These are phyloP conservation scores for Eueremaeus valkanovi DNA, from an alignment of 2,888 invertebrate species.

Conservation along the genomic window DNA sequence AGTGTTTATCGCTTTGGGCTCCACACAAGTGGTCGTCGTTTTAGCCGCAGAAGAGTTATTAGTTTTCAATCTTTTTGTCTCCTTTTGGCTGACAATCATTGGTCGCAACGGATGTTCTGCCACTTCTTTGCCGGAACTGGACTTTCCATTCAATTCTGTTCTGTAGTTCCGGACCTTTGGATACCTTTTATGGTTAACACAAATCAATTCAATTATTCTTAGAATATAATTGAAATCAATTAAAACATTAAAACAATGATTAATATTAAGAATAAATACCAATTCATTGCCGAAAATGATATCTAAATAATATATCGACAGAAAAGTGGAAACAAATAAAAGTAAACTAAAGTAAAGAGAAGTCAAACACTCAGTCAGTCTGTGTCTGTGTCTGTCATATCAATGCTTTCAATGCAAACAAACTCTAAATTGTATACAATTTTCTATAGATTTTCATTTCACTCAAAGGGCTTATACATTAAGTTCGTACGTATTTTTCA, in stretches of 20 bases:
- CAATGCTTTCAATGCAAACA: no score
- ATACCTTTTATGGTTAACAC: neutral
- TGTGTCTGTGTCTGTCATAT: no score
- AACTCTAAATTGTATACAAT: no score
- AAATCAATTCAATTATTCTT: neutral
- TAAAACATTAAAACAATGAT: neutral
- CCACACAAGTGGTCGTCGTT: neutral
- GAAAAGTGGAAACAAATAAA: no score
- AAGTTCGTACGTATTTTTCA: no score
- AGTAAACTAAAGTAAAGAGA: no score
- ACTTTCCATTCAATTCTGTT: neutral
- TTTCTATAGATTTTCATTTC: no score
- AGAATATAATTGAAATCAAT: neutral
- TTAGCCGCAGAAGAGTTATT: neutral
- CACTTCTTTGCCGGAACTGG: constrained; percentile 46
- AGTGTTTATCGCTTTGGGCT: constrained; percentile 13
- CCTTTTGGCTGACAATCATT: constrained; percentile 48
- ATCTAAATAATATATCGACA: no score
- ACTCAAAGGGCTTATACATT: no score
- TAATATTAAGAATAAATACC: neutral
- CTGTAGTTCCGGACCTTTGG: neutral
- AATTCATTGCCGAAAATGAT: neutral
- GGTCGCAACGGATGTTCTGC: constrained; percentile 52
- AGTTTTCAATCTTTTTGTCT: constrained; percentile 3
- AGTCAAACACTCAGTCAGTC: no score